A percentile compares a stretch with the other conserved stretches of the same genome.
Conservation (phyloP, 2,113 vertebrate genomes). For the Mesitornis unicolor region DNA sequence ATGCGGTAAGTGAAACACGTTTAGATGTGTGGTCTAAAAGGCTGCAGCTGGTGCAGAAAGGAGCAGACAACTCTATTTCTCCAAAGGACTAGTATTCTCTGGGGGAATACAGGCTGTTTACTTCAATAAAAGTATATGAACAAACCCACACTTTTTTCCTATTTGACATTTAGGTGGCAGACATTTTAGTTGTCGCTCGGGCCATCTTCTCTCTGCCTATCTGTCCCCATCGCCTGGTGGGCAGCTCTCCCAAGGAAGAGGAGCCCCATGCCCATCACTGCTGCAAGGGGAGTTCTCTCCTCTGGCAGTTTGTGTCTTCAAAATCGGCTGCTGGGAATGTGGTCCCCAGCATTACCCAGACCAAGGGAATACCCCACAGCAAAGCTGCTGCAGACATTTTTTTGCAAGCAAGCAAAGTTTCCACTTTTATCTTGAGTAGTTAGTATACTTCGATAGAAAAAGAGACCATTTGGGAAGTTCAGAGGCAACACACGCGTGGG, state of each 20-base stretch:
- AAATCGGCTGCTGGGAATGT: neutral
- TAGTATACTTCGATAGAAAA: neutral
- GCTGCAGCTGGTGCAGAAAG: neutral
- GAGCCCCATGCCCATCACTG: neutral
- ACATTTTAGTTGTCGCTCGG: neutral
- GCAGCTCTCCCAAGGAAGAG: neutral
- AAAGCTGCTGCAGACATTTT: neutral
- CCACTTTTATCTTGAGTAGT: neutral
- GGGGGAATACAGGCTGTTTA: neutral
- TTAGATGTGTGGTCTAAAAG: neutral
- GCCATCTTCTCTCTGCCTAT: neutral
- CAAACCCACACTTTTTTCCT: neutral
- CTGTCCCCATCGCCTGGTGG: neutral
- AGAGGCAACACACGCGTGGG: neutral
- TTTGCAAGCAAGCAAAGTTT: neutral
- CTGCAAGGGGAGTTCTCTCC: neutral
- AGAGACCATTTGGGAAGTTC: neutral
- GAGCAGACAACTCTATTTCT: neutral
- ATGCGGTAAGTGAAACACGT: neutral
- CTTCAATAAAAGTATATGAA: neutral
- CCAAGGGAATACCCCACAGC: neutral
- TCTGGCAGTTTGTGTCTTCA: neutral
- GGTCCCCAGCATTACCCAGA: neutral
- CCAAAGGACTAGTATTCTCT: neutral
- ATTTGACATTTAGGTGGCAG: neutral